Conservation (phyloP, 2,113 vertebrate genomes). For the Muntiacus reevesi region DNA sequence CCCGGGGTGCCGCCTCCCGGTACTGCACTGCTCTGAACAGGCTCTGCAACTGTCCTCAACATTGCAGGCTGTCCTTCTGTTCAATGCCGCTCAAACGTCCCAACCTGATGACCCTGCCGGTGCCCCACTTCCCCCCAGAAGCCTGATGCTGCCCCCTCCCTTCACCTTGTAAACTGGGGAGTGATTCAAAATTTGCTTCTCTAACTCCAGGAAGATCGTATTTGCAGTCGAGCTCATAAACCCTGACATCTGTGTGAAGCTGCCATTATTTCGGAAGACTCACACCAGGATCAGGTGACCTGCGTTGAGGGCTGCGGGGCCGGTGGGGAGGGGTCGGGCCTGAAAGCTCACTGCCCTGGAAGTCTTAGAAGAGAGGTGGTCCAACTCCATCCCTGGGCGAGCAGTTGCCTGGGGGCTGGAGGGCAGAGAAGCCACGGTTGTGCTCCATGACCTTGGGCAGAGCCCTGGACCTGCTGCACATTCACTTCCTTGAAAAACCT, state of each 20-base stretch:
- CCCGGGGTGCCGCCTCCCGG: rapidly evolving
- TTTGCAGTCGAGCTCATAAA: no score
- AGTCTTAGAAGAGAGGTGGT: background rate
- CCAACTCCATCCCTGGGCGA: background rate
- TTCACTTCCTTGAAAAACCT: constrained; percentile 21
- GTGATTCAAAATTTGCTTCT: background rate
- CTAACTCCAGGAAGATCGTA: rapidly evolving
- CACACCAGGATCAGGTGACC: background rate
- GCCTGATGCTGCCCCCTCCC: rapidly evolving
- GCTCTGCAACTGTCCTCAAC: background rate
- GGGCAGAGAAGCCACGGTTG: background rate
- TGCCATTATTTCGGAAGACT: background rate
- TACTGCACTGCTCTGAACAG: no score
- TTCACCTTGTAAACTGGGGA: background rate
- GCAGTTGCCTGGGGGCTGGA: background rate
- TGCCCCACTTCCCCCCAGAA: background rate
- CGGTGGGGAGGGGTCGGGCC: background rate
- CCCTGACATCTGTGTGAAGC: rapidly evolving
- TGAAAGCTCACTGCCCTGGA: background rate
- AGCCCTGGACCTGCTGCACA: constrained; percentile 35
- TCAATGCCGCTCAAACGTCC: rapidly evolving
- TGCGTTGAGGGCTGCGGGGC: background rate
- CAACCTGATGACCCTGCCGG: background rate
- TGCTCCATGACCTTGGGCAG: constrained; percentile 12
- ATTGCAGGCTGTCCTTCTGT: background rate